Base-by-base conservation (phyloP, 2,797 vertebrate species). In the Brotogeris chrysoptera region DNA sequence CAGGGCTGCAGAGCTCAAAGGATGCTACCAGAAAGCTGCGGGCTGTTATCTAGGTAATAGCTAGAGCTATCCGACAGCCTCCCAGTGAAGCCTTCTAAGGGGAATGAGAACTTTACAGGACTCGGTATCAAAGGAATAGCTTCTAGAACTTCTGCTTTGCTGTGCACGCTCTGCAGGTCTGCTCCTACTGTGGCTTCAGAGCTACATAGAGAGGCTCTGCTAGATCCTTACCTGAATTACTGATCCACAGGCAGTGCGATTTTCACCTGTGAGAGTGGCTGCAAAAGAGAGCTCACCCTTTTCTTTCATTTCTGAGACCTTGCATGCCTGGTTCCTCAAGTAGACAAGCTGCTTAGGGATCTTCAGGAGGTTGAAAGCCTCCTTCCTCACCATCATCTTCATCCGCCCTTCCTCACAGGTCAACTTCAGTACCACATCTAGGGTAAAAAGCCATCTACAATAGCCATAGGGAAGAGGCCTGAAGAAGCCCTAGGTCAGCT, bases 331-430 rank as follows among this genome's bases (percentile, higher is more conserved):
- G 49, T 90, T 96, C 86, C 43, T 95, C 89, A 97, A 55, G 66
- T 97, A 97, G 47, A 97, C 92, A 36, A 77, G 52, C 7, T 88
- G 74, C 44, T 3, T 27, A 0, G 95, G 95, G 50, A 97, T 93
- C 88, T 88, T 97, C 82, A 97, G 41, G 43, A 86, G 59, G 34
- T 97, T 88, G 73, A 97, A 97, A 25, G 84, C 96, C 52, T 96
- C 97, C 91, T 96, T 97, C 53, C 94, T 96, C 78, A 98, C 94
- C 92, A 96, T 92, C 87, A 98, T 97, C 84, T 86, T 96, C 96
- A 98, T 98, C 39, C 85, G 80, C 25, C 96, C 96, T 36, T 97
- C 93, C 61, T 97, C 93, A 0, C 97, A 98, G 36, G 88, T 38
- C 88, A 98, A 59, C 46, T 97, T 97, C 72, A 98, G 78, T 21